Percentiles rank a stretch among this genome's conserved stretches.
phyloP scores from a whole-genome alignment of 2,888 invertebrate genomes.

The Apotomis turbidana region DNA sequence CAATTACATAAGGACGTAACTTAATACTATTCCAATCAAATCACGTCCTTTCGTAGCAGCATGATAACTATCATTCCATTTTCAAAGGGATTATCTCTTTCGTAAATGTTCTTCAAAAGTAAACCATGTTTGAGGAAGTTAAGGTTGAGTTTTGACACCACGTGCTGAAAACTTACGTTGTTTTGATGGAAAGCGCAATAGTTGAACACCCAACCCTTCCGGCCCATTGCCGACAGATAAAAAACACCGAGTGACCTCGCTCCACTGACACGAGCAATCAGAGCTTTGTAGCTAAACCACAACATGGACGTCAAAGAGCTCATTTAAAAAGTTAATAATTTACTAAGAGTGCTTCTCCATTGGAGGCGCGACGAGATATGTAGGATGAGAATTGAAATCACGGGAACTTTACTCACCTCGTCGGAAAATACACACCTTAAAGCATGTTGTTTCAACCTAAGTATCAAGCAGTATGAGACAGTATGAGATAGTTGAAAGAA shows the following conservation, averaged over 20 bases:
- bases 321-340: not conserved
- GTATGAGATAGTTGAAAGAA: no score
- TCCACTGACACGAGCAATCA: slow-evolving; percentile 10
- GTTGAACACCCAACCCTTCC: not conserved
- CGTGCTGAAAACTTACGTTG: not conserved
- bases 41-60: not conserved
- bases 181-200: not conserved
- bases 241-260: slow-evolving; percentile 6
- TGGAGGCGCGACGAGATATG: no score
- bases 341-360: no score
- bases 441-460: no score
- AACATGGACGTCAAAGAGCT: not conserved
- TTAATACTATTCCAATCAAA: not conserved
- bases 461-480: no score
- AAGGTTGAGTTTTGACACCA: not conserved
- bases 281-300: not conserved
- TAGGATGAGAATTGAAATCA: no score
- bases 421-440: no score
- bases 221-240: not conserved
- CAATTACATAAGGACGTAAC: not conserved
- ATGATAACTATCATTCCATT: not conserved
- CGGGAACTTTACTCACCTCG: no score
- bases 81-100: not conserved
- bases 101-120: not conserved
- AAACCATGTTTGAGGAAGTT: not conserved